Evolutionary conservation across 2,888 invertebrate species (phyloP).

Genomic region (Ischnus inquisitorius): DNA sequence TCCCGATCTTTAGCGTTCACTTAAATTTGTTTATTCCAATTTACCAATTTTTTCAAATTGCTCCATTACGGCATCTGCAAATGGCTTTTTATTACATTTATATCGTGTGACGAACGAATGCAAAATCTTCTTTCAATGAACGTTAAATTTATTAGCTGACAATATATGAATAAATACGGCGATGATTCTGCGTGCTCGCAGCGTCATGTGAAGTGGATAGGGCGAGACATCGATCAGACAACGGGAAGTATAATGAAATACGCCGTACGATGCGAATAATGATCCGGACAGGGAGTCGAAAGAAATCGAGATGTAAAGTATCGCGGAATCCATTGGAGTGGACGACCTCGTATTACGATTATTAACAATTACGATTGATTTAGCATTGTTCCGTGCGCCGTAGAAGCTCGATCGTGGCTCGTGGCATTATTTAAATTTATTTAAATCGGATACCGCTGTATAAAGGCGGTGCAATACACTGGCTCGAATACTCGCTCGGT

Average conservation of each 20-base stretch:
- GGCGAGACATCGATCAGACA: slow-evolving; percentile 17
- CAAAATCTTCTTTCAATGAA: no score
- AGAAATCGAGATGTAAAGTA: slow-evolving; percentile 44
- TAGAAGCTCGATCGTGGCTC: slow-evolving; percentile 55
- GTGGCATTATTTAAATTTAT: slow-evolving; percentile 81
- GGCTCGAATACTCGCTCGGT: slow-evolving; percentile 52
- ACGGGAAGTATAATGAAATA: not conserved
- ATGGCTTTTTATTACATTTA: no score
- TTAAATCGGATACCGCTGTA: slow-evolving; percentile 74
- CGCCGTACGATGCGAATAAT: not conserved
- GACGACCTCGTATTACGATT: slow-evolving; percentile 78
- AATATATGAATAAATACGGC: no score
- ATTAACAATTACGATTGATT: slow-evolving; percentile 83
- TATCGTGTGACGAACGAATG: no score
- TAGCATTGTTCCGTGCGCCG: slow-evolving; percentile 76
- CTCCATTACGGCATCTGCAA: no score
- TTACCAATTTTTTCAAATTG: no score
- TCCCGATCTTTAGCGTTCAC: not conserved
- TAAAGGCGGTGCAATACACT: slow-evolving; percentile 65
- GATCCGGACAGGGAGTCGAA: slow-evolving; percentile 23
- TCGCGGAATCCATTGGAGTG: slow-evolving; percentile 39
- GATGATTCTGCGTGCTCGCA: not conserved
- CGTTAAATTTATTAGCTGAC: no score
- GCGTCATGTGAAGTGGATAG: slow-evolving; percentile 2
- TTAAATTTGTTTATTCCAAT: not conserved